Base-by-base conservation (phyloP, 2,888 invertebrate species). In the Drosophila emarginata region DNA sequence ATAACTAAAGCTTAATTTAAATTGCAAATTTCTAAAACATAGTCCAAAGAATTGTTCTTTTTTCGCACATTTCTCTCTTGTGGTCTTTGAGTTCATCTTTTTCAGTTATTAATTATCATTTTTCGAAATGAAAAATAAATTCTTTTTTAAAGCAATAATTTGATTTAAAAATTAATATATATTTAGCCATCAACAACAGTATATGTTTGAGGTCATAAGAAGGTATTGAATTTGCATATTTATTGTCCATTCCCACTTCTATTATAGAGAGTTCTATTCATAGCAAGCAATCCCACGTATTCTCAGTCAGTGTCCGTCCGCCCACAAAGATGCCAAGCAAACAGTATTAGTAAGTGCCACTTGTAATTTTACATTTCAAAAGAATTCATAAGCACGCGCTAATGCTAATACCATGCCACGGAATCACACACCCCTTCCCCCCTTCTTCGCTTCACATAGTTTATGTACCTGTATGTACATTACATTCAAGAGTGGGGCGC, bases 311-410 rank as follows among this genome's bases (percentile, higher is more conserved):
- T 21, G 54, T 36, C 32, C 57, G 53, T 61, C 61, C 73, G 73
- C 72, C 73, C 73, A 72, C 73, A 5, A 53, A 61, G 18, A 23
- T 15, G 14, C 26, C 23, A 45, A 26, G 32, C 53, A 21, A 66
- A 72, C 67, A 73, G 53, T 67, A 72, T 61, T 61, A 57, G 50
- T 50, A 18, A 36, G 51, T 60, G 18, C 60, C 45, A 45, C 45
- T 45, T 45, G 11, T 21, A 37, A 51, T 51, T 51, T 23, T 32
- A 60, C 23, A 69, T 79, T 84, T 82, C 77, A 62, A 84, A 71
- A 77, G 82, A 82, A 82, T 87, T 84, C 71, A 74, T 84, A 77
- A 76, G 77, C 82, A 81, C 82, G 75, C 76, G 85, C 79, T 81
- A 81, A 80, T 71, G 50, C 72, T 71, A 71, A 71, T 71, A 39